Conservation (phyloP, 92 coral and sea anemone species). For the Phymanthus crucifer region DNA sequence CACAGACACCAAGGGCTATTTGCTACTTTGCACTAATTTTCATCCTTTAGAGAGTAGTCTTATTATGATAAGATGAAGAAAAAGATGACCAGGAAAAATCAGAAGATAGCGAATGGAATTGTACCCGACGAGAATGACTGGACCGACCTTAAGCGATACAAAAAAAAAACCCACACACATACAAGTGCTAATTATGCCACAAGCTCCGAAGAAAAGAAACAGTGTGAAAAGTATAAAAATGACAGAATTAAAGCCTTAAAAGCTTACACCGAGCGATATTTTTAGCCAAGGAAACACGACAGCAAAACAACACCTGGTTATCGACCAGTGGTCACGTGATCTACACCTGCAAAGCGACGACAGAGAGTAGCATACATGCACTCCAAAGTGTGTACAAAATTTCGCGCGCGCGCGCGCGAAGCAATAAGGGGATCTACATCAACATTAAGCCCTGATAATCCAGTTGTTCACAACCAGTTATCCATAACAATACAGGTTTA, state of each 20-base stretch:
- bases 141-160: not conserved
- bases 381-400: not conserved
- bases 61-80: slow-evolving; percentile 8
- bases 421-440: too few relatives aligned
- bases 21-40: not conserved
- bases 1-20: not conserved
- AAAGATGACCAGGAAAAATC: not conserved
- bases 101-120: not conserved
- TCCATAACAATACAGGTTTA: not conserved
- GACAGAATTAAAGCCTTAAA: slow-evolving; percentile 12
- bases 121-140: not conserved
- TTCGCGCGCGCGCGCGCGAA: slow-evolving; percentile 15
- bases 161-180: not conserved
- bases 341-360: slow-evolving; percentile 27
- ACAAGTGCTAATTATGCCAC: not conserved
- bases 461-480: not conserved
- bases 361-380: not conserved
- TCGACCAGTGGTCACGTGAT: slow-evolving; percentile 33
- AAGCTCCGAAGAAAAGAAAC: not conserved
- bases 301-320: slow-evolving; percentile 28
- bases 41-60: slow-evolving; percentile 6
- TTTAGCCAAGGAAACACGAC: slow-evolving; percentile 19
- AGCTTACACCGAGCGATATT: slow-evolving; percentile 8
- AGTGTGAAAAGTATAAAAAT: slow-evolving; percentile 1
- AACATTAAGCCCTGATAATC: not conserved